These are phyloP conservation scores for Cephus sareptanus DNA, from an alignment of 2,888 invertebrate genomes.

Conservation along the genomic window DNA sequence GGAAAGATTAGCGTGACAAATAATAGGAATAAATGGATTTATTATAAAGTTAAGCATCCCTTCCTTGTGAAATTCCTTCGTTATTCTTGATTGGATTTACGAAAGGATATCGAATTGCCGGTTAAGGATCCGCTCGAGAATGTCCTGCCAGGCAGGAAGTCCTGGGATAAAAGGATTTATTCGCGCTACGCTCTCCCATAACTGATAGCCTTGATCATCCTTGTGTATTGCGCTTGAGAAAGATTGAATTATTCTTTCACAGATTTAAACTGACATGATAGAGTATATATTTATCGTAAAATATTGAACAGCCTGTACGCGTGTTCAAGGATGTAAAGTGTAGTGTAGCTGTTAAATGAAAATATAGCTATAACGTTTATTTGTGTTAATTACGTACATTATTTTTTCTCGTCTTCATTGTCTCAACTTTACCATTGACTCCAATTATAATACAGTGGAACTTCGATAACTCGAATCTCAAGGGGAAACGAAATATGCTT, in stretches of 20 bases:
- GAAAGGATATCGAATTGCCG: background rate
- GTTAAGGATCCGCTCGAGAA: background rate
- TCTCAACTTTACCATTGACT: background rate
- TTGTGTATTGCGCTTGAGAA: background rate
- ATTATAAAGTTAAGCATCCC: background rate
- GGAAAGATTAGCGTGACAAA: background rate
- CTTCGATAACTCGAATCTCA: too few relatives aligned
- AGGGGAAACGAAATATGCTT: too few relatives aligned
- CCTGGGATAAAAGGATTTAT: background rate
- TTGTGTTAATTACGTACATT: too few relatives aligned
- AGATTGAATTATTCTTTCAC: background rate
- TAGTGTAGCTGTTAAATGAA: background rate
- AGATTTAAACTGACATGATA: background rate
- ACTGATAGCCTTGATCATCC: background rate
- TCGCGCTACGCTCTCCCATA: background rate
- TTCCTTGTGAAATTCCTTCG: background rate
- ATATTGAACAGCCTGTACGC: background rate
- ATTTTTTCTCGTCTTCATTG: too few relatives aligned
- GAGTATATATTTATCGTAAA: background rate
- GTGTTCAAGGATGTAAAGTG: background rate
- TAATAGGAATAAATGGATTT: background rate
- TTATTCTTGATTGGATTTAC: background rate
- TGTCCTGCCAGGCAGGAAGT: background rate
- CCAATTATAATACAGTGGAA: background rate
- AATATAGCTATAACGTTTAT: background rate